Percentiles rank a stretch among this genome's conserved stretches.
Evolutionary conservation across 2,888 invertebrate species (phyloP).

Genomic region (Cosmorhoe ocellata): DNA sequence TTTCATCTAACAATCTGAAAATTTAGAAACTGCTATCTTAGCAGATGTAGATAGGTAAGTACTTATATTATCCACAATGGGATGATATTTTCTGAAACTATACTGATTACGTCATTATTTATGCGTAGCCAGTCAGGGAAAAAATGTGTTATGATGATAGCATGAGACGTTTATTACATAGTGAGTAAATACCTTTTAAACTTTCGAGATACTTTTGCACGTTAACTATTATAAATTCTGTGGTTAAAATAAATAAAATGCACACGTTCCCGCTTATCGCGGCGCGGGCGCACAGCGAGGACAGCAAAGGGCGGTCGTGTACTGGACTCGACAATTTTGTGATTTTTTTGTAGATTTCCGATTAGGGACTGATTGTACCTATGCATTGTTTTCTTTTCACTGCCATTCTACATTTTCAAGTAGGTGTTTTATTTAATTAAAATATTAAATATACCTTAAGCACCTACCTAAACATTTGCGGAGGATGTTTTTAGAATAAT

Average conservation of each 20-base stretch:
- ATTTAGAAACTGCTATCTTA: no score
- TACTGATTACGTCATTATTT: no score
- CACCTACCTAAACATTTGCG: no score
- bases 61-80: no score
- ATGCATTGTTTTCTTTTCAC: slow-evolving; percentile 16
- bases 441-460: neutral
- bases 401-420: neutral
- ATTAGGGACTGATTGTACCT: slow-evolving; percentile 15
- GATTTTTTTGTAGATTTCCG: slow-evolving; percentile 30
- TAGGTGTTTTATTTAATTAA: slow-evolving; percentile 3
- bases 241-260: slow-evolving; percentile 77
- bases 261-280: slow-evolving; percentile 77
- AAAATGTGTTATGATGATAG: no score
- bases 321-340: slow-evolving; percentile 39
- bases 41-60: no score
- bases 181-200: neutral
- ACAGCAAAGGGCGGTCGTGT: slow-evolving; percentile 58
- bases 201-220: slow-evolving; percentile 1
- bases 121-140: no score
- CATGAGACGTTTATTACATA: no score
- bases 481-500: no score
- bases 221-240: slow-evolving; percentile 10
- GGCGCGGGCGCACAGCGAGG: slow-evolving; percentile 56
- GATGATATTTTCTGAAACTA: no score
- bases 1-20: no score